Conservation (phyloP, 2,888 invertebrate genomes). For the Cephonodes hylas region DNA sequence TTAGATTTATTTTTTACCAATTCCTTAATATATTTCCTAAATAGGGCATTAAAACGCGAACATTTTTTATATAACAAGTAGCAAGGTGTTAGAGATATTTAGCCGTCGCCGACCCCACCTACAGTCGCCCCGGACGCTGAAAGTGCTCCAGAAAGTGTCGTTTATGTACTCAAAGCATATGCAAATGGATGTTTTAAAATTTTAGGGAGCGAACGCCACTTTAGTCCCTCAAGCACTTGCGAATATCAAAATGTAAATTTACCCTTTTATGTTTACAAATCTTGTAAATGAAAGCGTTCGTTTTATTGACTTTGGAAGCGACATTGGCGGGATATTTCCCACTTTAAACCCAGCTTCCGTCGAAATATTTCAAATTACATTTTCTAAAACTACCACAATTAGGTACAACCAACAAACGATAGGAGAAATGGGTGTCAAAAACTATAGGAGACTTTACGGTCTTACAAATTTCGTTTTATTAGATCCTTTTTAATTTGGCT, state of each 20-base stretch:
- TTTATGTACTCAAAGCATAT: conserved; percentile 81
- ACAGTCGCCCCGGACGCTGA: conserved; percentile 38
- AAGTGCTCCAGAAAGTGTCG: conserved; percentile 79
- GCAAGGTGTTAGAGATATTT: neutral
- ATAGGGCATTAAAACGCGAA: neutral
- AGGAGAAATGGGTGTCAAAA: too few relatives aligned
- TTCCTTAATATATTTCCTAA: neutral
- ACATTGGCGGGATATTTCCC: neutral
- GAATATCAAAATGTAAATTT: conserved; percentile 80
- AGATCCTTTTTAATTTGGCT: too few relatives aligned
- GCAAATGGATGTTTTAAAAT: conserved; percentile 81
- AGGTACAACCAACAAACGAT: too few relatives aligned
- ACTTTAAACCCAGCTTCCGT: neutral
- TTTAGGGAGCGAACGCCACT: conserved; percentile 78
- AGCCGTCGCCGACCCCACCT: conserved; percentile 25
- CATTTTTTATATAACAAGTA: neutral
- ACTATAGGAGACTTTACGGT: too few relatives aligned
- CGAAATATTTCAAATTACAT: neutral
- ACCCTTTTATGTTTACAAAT: conserved; percentile 81
- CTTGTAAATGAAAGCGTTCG: conserved; percentile 78
- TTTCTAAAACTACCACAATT: too few relatives aligned
- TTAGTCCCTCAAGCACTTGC: conserved; percentile 77
- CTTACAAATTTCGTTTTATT: too few relatives aligned
- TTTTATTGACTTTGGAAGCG: conserved; percentile 67
- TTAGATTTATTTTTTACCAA: too few relatives aligned